Conservation (phyloP, 2,888 invertebrate species). For the Drosophila maculinotata region DNA sequence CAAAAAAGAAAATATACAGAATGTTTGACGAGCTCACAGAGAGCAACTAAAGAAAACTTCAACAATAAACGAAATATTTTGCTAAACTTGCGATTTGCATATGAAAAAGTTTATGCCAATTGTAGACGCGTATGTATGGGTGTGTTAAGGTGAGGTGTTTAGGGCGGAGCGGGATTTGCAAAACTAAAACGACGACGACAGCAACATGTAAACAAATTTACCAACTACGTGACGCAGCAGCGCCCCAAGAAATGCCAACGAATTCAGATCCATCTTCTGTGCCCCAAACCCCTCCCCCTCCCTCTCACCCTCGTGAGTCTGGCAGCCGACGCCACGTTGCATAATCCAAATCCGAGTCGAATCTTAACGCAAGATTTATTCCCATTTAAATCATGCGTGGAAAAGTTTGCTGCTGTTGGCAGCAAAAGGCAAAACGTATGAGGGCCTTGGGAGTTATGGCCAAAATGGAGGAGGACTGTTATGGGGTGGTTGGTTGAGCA, state of each 20-base stretch:
- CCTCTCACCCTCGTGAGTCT: slow-evolving; percentile 23
- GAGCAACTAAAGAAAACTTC: slow-evolving; percentile 75
- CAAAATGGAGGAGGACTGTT: not conserved
- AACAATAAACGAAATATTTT: slow-evolving; percentile 82
- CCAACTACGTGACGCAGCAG: slow-evolving; percentile 77
- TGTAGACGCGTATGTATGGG: slow-evolving; percentile 46
- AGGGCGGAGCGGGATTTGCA: slow-evolving; percentile 14
- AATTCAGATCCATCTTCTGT: slow-evolving; percentile 17
- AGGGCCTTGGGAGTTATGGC: slow-evolving; percentile 12
- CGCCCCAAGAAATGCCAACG: slow-evolving; percentile 27
- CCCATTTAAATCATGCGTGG: slow-evolving; percentile 80
- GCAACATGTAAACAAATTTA: slow-evolving; percentile 81
- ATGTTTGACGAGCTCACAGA: slow-evolving; percentile 67
- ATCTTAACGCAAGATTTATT: slow-evolving; percentile 81
- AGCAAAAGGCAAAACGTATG: slow-evolving; percentile 50
- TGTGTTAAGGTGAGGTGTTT: slow-evolving; percentile 7
- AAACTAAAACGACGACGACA: slow-evolving; percentile 52
- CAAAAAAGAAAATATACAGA: slow-evolving; percentile 19
- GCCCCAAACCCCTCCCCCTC: not conserved
- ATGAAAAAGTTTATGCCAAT: slow-evolving; percentile 81
- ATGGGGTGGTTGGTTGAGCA: not conserved
- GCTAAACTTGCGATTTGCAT: slow-evolving; percentile 83
- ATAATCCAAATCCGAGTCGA: slow-evolving; percentile 75
- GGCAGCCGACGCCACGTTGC: slow-evolving; percentile 56
- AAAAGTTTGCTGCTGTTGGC: slow-evolving; percentile 55